Evolutionary conservation across 2,113 vertebrate species (phyloP).

Genomic region (Glaucidium brasilianum): DNA sequence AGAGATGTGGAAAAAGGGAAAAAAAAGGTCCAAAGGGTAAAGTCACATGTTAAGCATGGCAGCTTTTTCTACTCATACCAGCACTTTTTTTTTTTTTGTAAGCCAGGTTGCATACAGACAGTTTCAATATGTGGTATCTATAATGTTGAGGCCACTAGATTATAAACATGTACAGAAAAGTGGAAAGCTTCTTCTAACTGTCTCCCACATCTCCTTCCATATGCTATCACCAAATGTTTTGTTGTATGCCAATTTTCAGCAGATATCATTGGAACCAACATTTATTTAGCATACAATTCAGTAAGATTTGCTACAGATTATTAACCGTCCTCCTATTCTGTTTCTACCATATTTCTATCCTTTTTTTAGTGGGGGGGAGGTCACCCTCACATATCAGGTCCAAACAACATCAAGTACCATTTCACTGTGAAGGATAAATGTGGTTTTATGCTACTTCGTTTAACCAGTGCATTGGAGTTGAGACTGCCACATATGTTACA

Average conservation of each 20-base stretch:
- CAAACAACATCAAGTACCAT: neutral
- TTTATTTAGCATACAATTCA: slow-evolving; percentile 2
- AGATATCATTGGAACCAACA: neutral
- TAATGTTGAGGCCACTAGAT: slow-evolving; percentile 1
- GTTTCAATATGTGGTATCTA: slow-evolving; percentile 22
- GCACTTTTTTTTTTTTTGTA: neutral
- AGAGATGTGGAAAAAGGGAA: no score
- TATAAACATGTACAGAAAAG: slow-evolving; percentile 40
- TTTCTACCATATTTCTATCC: neutral
- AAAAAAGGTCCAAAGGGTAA: neutral
- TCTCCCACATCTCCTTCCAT: slow-evolving; percentile 37
- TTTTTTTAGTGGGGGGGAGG: accelerated
- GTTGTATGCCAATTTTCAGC: slow-evolving; percentile 17
- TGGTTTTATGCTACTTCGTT: neutral
- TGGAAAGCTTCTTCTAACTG: neutral
- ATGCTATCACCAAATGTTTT: slow-evolving; percentile 48
- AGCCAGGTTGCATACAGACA: slow-evolving; percentile 4
- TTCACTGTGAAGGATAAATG: neutral
- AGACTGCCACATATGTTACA: neutral
- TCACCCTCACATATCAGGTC: neutral
- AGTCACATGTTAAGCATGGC: neutral
- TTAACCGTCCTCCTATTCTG: neutral
- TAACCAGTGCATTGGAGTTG: neutral
- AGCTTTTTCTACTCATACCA: neutral
- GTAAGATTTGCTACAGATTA: neutral